These are phyloP conservation scores for Crambe crambe DNA, from an alignment of 37 sponge, comb jelly and placozoan genomes.

Conservation along the genomic window DNA sequence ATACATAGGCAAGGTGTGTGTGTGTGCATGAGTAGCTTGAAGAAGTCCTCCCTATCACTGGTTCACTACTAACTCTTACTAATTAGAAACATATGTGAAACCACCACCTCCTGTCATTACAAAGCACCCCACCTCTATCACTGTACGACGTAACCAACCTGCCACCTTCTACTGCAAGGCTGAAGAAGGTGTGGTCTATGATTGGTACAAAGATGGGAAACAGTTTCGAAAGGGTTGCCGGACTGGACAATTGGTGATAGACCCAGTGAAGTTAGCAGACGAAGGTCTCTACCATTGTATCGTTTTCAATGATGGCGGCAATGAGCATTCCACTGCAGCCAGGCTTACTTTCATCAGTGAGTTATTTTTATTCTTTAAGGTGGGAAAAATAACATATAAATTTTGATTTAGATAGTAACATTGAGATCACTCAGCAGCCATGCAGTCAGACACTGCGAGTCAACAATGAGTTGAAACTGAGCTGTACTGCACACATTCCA, in stretches of 20 bases:
- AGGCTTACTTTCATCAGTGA: slow-evolving; percentile 5
- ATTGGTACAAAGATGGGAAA: slow-evolving; percentile 27
- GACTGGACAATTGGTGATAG: neutral
- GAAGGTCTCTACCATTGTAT: slow-evolving; percentile 19
- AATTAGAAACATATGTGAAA: neutral
- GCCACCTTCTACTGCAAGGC: slow-evolving; percentile 10
- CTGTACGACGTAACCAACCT: neutral
- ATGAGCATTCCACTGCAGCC: neutral
- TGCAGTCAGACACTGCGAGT: neutral
- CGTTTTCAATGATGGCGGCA: neutral
- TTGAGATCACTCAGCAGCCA: neutral
- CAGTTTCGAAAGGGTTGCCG: neutral
- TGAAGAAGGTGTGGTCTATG: slow-evolving; percentile 2
- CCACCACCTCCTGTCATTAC: slow-evolving; percentile 20
- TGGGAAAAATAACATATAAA: too few relatives aligned
- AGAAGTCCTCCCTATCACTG: neutral
- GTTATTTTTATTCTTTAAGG: neutral
- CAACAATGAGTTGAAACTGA: neutral
- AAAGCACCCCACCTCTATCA: slow-evolving; percentile 6
- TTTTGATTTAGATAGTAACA: neutral
- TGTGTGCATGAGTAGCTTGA: neutral
- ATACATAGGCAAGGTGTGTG: slow-evolving; percentile 13
- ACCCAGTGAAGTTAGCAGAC: neutral
- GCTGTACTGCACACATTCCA: neutral
- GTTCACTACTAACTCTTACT: too few relatives aligned